phyloP scores from a whole-genome alignment of 1,140 invertebrate species.

The Drosophila tani region DNA sequence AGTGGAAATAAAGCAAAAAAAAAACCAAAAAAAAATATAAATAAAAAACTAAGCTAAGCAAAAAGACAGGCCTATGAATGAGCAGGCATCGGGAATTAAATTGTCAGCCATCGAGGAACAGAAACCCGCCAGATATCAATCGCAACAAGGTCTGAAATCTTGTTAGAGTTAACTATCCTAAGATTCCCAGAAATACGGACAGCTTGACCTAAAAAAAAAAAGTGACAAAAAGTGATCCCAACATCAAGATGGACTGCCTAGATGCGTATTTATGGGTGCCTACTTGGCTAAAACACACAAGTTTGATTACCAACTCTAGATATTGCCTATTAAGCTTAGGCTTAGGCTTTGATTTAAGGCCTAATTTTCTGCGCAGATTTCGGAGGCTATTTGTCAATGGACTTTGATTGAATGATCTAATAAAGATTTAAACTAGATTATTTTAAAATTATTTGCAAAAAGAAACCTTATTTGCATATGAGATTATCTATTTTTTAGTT shows the following conservation, averaged over 20 bases:
- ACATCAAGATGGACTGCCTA: slow-evolving; percentile 20
- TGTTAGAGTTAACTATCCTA: neutral
- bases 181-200: slow-evolving; percentile 23
- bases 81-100: slow-evolving; percentile 40
- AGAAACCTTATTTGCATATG: neutral
- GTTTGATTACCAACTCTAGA: slow-evolving; percentile 24
- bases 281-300: neutral
- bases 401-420: slow-evolving; percentile 1
- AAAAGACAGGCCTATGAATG: slow-evolving; percentile 31
- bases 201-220: slow-evolving; percentile 10
- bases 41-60: slow-evolving; percentile 16
- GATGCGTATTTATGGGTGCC: slow-evolving; percentile 5
- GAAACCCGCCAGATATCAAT: slow-evolving; percentile 29
- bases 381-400: neutral
- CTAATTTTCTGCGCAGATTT: slow-evolving; percentile 8
- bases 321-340: neutral
- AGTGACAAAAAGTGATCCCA: slow-evolving; percentile 25
- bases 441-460: neutral
- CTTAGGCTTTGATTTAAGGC: slow-evolving; percentile 13
- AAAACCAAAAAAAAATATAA: slow-evolving; percentile 8
- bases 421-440: slow-evolving; percentile 5
- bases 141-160: slow-evolving; percentile 22
- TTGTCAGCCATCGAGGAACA: slow-evolving; percentile 30
- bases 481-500: neutral
- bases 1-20: slow-evolving; percentile 1